These are phyloP conservation scores for Caenorhabditis brenneri DNA, from an alignment of 1,140 invertebrate species.

Conservation along the genomic window DNA sequence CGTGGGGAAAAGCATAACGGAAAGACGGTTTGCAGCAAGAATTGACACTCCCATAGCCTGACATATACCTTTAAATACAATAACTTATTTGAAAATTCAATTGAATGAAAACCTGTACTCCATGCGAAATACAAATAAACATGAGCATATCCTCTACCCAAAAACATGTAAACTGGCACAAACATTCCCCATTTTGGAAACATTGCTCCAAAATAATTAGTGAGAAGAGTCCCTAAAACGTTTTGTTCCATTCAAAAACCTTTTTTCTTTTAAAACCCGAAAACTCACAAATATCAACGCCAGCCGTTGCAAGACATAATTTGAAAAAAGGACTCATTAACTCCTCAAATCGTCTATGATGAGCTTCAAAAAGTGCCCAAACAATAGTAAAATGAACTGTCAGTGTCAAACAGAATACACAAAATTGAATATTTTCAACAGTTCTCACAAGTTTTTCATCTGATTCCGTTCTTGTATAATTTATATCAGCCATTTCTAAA, in stretches of 20 bases:
- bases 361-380: not conserved
- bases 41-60: slow-evolving; percentile 27
- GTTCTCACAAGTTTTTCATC: not conserved
- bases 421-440: not conserved
- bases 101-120: slow-evolving; percentile 10
- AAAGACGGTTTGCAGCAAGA: slow-evolving; percentile 39
- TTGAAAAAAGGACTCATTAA: not conserved
- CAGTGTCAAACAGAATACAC: not conserved
- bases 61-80: slow-evolving; percentile 45
- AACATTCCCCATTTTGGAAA: not conserved
- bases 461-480: not conserved
- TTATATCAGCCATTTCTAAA: slow-evolving; percentile 4
- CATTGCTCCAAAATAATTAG: not conserved
- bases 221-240: not conserved
- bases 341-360: not conserved
- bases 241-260: not conserved
- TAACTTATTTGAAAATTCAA: too few relatives aligned
- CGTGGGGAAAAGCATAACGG: not conserved
- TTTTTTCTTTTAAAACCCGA: not conserved
- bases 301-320: not conserved
- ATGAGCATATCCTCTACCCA: not conserved
- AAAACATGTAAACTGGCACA: not conserved
- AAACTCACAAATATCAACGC: not conserved
- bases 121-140: not conserved
- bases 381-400: not conserved